Evolutionary conservation across 2,113 vertebrate species (phyloP).

Genomic region (Coptodon bakossiorum): DNA sequence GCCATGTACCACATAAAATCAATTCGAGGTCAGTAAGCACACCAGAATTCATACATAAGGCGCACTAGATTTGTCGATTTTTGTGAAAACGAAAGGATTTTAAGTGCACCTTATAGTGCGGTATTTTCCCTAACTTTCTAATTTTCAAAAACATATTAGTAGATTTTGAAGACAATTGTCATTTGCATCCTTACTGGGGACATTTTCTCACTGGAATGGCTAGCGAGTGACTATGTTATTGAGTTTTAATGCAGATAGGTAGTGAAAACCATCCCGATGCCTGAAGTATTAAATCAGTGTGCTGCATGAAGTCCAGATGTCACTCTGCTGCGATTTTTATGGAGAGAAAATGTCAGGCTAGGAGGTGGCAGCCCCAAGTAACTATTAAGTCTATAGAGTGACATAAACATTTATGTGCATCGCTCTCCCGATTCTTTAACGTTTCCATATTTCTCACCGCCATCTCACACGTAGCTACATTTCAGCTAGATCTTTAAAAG

Average conservation of each 20-base stretch:
- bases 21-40: background rate
- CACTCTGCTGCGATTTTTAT: conserved; percentile 38
- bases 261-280: background rate
- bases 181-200: background rate
- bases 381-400: conserved; percentile 20
- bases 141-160: background rate
- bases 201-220: background rate
- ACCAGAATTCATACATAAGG: background rate
- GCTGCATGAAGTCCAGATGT: conserved; percentile 52
- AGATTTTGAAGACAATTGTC: background rate
- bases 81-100: background rate
- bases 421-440: conserved; percentile 26
- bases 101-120: background rate
- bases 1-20: background rate
- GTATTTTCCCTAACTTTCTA: background rate
- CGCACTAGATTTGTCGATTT: background rate
- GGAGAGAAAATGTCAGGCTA: conserved; percentile 29
- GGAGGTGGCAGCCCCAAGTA: conserved; percentile 40
- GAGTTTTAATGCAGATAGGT: background rate
- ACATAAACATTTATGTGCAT: conserved; percentile 54
- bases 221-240: background rate
- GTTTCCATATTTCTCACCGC: conserved; percentile 30
- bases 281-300: conserved; percentile 10
- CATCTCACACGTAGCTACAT: background rate
- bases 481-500: conserved; percentile 12